Base-by-base conservation (phyloP, 2,113 vertebrate species). In the Atractosteus spatula region DNA sequence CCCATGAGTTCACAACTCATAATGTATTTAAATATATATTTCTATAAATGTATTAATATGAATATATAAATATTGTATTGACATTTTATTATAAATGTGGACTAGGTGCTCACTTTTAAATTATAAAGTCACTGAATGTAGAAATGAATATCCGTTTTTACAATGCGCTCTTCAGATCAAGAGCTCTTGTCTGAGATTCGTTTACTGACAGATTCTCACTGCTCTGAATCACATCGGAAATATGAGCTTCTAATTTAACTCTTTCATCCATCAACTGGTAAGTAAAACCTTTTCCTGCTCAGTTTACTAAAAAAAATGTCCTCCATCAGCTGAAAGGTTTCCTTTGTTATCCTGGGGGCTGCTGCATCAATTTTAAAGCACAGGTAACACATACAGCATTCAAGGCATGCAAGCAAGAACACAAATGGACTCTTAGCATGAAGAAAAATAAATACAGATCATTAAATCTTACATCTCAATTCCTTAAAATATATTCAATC, bases 241-340 rank as follows among this genome's bases (percentile, higher is more conserved):
- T 82, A 81, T 77, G 76, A 83, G 71, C 73, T 80, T 83, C 70
- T 79, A 76, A 76, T 85, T 87, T 85, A 86, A 85, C 87, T 85
- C 80, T 76, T 79, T 81, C 78, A 68, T 76, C 72, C 76, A 77
- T 72, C 75, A 81, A 77, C 76, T 77, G 76, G 77, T 70, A 81
- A 71, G 77, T 56, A 77, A 84, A 65, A 74, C 74, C 77, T 85
- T 89, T 85, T 87, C 84, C 85, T 87, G 80, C 86, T 91, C 86
- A 81, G 81, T 90, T 91, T 88, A 88, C 87, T 88, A 85, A 90
- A 88, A 85, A 90, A 90, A 84, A 88, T 87, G 79, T 80, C 79
- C 74, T 74, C 75, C 72, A 55, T 76, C 77, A 45, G 54, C 81
- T 89, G 73, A 91, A 90, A 89, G 88, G 80, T 69, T 66, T 77